These are phyloP conservation scores for Drosophila tripunctata DNA, from an alignment of 2,888 invertebrate species.

Conservation along the genomic window DNA sequence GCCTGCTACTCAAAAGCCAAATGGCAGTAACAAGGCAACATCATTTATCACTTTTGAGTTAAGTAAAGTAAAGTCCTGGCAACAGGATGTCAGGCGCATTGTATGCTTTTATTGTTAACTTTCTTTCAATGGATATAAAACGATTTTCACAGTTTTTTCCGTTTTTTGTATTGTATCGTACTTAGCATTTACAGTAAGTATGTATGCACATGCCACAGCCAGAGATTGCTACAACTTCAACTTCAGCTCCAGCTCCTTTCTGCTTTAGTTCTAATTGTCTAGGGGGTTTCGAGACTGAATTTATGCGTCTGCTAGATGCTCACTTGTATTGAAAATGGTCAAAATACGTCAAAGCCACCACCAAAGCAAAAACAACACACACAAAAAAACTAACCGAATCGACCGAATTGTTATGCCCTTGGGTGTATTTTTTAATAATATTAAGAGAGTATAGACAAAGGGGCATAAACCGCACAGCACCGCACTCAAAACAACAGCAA, in stretches of 20 bases:
- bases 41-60: slow-evolving; percentile 72
- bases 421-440: slow-evolving; percentile 80
- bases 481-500: slow-evolving; percentile 40
- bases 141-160: slow-evolving; percentile 59
- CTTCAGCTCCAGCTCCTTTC: no score
- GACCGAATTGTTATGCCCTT: slow-evolving; percentile 72
- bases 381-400: slow-evolving; percentile 52
- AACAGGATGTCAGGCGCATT: slow-evolving; percentile 54
- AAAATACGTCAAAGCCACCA: slow-evolving; percentile 37
- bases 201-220: slow-evolving; percentile 53
- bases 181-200: slow-evolving; percentile 31
- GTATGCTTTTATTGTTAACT: slow-evolving; percentile 58
- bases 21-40: slow-evolving; percentile 67
- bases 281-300: slow-evolving; percentile 44
- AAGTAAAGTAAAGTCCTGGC: slow-evolving; percentile 23
- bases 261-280: slow-evolving; percentile 68
- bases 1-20: slow-evolving; percentile 61
- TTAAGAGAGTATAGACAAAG: slow-evolving; percentile 72
- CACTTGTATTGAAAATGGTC: slow-evolving; percentile 35
- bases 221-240: slow-evolving; percentile 9
- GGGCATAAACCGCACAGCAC: slow-evolving; percentile 50
- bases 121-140: slow-evolving; percentile 57
- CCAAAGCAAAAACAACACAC: slow-evolving; percentile 6
- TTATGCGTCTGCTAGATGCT: slow-evolving; percentile 47
- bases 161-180: not conserved